Conservation (phyloP, 2,797 vertebrate genomes). For the Leptodactylus fallax region DNA sequence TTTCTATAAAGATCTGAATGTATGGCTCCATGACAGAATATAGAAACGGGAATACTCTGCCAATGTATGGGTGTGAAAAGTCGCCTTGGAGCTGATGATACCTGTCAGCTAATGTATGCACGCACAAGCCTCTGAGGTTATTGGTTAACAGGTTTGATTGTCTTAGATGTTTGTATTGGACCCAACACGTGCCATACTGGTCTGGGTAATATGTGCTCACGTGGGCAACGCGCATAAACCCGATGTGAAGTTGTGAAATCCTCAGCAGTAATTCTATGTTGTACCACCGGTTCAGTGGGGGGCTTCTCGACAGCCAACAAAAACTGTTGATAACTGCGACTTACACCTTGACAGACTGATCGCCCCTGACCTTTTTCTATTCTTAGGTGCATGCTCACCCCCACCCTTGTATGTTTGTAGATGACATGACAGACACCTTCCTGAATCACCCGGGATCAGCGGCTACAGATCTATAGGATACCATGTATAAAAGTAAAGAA, state of each 20-base stretch:
- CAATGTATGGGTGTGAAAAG: neutral
- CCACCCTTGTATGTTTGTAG: neutral
- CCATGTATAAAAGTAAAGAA: neutral
- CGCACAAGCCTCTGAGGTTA: neutral
- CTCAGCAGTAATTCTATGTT: neutral
- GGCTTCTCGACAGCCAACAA: neutral
- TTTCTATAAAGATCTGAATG: neutral
- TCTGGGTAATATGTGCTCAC: neutral
- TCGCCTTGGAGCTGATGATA: neutral
- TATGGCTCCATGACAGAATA: neutral
- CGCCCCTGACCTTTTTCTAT: neutral
- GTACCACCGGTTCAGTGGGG: neutral
- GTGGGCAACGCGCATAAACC: neutral
- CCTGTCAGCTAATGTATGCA: neutral
- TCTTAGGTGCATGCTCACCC: neutral
- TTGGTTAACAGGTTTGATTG: neutral
- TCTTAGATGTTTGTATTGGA: neutral
- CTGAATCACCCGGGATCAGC: neutral
- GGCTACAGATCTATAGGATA: neutral
- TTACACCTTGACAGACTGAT: neutral
- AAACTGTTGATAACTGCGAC: no score
- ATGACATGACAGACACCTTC: neutral
- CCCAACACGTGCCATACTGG: neutral
- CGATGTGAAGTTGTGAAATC: neutral
- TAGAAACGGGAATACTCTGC: neutral